These are phyloP conservation scores for Gymnarchus niloticus DNA, from an alignment of 2,113 vertebrate genomes.

Conservation along the genomic window DNA sequence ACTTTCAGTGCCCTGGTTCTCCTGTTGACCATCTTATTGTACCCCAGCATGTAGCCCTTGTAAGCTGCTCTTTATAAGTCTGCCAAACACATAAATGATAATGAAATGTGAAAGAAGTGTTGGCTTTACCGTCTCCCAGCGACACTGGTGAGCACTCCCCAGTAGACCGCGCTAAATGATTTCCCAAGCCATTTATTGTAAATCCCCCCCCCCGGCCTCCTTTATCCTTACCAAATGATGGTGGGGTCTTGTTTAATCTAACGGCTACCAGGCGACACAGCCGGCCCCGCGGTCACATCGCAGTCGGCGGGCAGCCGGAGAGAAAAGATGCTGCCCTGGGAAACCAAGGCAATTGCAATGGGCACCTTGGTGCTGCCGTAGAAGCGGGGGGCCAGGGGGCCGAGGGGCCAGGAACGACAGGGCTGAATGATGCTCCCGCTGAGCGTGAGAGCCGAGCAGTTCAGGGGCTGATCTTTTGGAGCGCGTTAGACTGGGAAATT, in stretches of 20 bases:
- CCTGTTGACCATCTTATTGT: slow-evolving; percentile 16
- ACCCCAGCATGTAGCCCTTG: background rate
- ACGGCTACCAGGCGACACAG: slow-evolving; percentile 10
- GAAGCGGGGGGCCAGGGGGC: background rate
- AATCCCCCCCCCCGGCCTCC: background rate
- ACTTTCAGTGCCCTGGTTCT: background rate
- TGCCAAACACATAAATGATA: slow-evolving; percentile 15
- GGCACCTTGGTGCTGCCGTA: background rate
- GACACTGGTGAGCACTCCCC: background rate
- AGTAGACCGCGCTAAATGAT: background rate
- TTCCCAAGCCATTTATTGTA: slow-evolving; percentile 14
- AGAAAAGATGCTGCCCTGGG: slow-evolving; percentile 16
- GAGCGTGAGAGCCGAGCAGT: background rate
- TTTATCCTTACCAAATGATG: background rate
- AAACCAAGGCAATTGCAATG: background rate
- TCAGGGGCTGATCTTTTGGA: background rate
- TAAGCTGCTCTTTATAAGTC: slow-evolving; percentile 9
- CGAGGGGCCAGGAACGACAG: background rate
- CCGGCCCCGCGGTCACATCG: background rate
- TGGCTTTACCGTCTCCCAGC: slow-evolving; percentile 7
- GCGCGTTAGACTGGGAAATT: background rate
- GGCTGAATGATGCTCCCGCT: background rate
- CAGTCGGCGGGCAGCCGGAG: background rate
- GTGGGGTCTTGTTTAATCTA: slow-evolving; percentile 19
- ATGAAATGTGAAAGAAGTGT: background rate